Conservation (phyloP, 2,797 vertebrate genomes). For the Molossus alvarezi region DNA sequence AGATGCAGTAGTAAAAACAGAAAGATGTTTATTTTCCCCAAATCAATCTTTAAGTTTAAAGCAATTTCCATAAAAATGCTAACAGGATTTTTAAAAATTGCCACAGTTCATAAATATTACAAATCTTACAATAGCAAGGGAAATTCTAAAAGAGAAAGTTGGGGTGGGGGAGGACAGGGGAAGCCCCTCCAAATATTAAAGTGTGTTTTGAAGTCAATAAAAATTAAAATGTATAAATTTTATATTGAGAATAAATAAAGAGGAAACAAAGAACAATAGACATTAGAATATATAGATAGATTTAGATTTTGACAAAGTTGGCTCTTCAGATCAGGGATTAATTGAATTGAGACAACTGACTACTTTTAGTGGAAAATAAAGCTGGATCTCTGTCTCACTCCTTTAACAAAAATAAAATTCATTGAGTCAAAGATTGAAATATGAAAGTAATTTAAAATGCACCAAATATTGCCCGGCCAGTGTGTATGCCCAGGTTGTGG, state of each 20-base stretch:
- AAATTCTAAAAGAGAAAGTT: constrained; percentile 21
- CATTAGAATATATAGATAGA: neutral
- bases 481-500: no score
- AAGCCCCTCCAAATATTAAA: neutral
- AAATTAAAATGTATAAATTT: constrained; percentile 47
- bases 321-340: constrained; percentile 25
- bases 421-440: constrained; percentile 43
- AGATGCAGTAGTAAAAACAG: neutral
- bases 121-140: neutral
- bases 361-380: constrained; percentile 49
- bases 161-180: no score
- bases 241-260: constrained; percentile 22
- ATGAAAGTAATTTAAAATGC: neutral
- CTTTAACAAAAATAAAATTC: constrained; percentile 53
- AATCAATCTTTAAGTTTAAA: constrained; percentile 63
- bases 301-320: constrained; percentile 21
- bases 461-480: neutral
- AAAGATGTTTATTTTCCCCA: constrained; percentile 35
- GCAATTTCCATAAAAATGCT: constrained; percentile 57
- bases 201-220: constrained; percentile 32
- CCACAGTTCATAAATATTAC: constrained; percentile 8
- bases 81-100: neutral
- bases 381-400: neutral
- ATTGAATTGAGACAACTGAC: neutral
- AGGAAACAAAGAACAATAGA: neutral